Evolutionary conservation across 1,140 invertebrate species (phyloP).

Genomic region (Heliothis virescens): DNA sequence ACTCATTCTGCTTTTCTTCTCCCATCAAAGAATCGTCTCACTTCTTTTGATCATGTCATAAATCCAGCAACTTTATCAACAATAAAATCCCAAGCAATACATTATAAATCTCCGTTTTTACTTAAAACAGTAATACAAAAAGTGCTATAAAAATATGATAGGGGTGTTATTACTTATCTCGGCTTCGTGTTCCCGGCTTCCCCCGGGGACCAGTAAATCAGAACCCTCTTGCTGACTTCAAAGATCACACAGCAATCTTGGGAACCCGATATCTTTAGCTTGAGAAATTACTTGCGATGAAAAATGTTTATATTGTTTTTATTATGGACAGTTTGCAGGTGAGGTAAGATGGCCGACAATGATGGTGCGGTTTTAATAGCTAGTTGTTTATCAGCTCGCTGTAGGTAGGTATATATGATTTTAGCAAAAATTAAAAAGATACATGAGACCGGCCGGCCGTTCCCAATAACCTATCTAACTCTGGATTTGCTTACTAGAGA

Average conservation of each 20-base stretch:
- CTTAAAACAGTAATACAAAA: slow-evolving; percentile 55
- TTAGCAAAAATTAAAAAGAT: too few species aligned
- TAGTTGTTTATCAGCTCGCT: not conserved
- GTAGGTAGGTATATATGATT: not conserved
- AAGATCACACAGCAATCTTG: slow-evolving; percentile 53
- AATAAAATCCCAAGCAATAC: slow-evolving; percentile 33
- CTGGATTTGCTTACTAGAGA: too few species aligned
- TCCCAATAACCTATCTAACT: too few species aligned
- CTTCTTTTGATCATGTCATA: not conserved
- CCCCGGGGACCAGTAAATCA: slow-evolving; percentile 62
- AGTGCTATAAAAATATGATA: slow-evolving; percentile 60
- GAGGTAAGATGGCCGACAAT: slow-evolving; percentile 21
- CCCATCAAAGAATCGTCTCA: not conserved
- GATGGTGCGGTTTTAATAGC: not conserved
- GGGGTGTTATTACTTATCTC: slow-evolving; percentile 56
- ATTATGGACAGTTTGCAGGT: slow-evolving; percentile 28
- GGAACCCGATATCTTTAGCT: slow-evolving; percentile 51
- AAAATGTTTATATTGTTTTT: slow-evolving; percentile 49
- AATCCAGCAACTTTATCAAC: not conserved
- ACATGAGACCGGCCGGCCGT: too few species aligned
- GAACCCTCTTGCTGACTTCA: slow-evolving; percentile 54
- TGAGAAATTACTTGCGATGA: slow-evolving; percentile 53
- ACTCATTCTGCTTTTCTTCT: too few species aligned
- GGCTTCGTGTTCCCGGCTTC: slow-evolving; percentile 46
- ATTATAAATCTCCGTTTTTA: slow-evolving; percentile 53